Evolutionary conservation across 2,113 vertebrate species (phyloP).

Genomic region (Podarcis raffonei): DNA sequence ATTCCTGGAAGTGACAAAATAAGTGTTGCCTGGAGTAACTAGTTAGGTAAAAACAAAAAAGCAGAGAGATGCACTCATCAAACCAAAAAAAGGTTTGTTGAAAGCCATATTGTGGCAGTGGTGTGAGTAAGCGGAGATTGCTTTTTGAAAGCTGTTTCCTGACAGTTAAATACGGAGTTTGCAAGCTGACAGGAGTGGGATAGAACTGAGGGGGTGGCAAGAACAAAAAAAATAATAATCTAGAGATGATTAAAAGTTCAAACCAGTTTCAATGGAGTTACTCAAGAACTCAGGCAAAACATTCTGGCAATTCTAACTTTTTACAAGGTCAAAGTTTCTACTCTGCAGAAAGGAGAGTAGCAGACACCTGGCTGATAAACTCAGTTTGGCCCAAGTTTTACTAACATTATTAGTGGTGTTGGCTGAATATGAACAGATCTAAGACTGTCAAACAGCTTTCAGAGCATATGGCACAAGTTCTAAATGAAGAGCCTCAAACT

Average conservation of each 20-base stretch:
- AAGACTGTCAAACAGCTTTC: slow-evolving; percentile 14
- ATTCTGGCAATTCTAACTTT: slow-evolving; percentile 48
- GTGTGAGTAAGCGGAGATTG: slow-evolving; percentile 57
- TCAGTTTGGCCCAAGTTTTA: slow-evolving; percentile 46
- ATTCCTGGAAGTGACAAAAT: slow-evolving; percentile 39
- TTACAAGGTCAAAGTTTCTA: slow-evolving; percentile 57
- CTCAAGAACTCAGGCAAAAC: slow-evolving; percentile 9
- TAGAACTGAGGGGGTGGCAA: slow-evolving; percentile 48
- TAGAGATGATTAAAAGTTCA: slow-evolving; percentile 31
- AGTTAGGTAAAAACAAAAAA: slow-evolving; percentile 8
- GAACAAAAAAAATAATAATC: not conserved
- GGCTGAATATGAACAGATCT: slow-evolving; percentile 21
- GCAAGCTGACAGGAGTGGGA: slow-evolving; percentile 45
- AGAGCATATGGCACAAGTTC: slow-evolving; percentile 1
- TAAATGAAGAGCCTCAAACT: not conserved
- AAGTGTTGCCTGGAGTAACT: slow-evolving; percentile 51
- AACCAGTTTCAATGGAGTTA: slow-evolving; percentile 40
- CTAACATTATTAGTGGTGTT: slow-evolving; percentile 27
- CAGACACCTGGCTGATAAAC: slow-evolving; percentile 66
- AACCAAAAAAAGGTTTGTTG: slow-evolving; percentile 58
- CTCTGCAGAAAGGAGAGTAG: slow-evolving; percentile 42
- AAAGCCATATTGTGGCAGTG: slow-evolving; percentile 57
- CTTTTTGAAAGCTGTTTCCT: slow-evolving; percentile 66
- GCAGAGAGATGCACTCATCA: slow-evolving; percentile 50
- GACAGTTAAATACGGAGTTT: slow-evolving; percentile 58